A percentile compares a stretch with the other conserved stretches of the same genome.
phyloP scores from a whole-genome alignment of 2,888 invertebrate genomes.

The Erebia aethiops region DNA sequence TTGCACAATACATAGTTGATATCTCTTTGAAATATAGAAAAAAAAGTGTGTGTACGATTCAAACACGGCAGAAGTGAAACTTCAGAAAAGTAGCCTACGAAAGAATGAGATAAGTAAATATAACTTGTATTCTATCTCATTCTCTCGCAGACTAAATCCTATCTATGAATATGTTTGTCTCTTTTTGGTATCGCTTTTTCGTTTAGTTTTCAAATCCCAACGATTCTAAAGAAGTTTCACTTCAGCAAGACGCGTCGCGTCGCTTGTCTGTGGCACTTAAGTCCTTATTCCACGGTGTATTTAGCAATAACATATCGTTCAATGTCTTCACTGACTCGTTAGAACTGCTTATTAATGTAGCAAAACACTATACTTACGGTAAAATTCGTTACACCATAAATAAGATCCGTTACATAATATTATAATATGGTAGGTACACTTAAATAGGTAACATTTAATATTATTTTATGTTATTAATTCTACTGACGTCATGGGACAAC shows the following conservation, averaged over 20 bases:
- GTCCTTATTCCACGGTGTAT: conserved; percentile 58
- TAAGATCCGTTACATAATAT: not conserved
- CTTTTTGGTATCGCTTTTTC: too few relatives aligned
- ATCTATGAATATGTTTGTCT: too few relatives aligned
- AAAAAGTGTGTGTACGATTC: too few relatives aligned
- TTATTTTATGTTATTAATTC: conserved; percentile 1
- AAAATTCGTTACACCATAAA: conserved; percentile 15
- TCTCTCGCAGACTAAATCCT: too few relatives aligned
- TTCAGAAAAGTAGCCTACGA: too few relatives aligned
- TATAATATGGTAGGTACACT: conserved; percentile 2
- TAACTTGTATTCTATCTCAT: too few relatives aligned
- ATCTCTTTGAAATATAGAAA: not conserved
- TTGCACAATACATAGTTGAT: too few relatives aligned
- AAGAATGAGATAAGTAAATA: too few relatives aligned
- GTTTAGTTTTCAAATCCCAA: too few relatives aligned
- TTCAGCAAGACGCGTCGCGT: not conserved
- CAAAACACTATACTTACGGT: conserved; percentile 25
- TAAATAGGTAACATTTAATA: conserved; percentile 1
- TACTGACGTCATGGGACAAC: conserved; percentile 29
- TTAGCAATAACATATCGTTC: conserved; percentile 74
- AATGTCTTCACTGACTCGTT: conserved; percentile 63
- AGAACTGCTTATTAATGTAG: conserved; percentile 43
- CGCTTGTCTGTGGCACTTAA: not conserved
- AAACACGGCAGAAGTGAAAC: too few relatives aligned
- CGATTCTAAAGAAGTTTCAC: too few relatives aligned